Percentiles rank a stretch among this genome's conserved stretches.
phyloP scores from a whole-genome alignment of 2,113 vertebrate species.

The Labrus mixtus region DNA sequence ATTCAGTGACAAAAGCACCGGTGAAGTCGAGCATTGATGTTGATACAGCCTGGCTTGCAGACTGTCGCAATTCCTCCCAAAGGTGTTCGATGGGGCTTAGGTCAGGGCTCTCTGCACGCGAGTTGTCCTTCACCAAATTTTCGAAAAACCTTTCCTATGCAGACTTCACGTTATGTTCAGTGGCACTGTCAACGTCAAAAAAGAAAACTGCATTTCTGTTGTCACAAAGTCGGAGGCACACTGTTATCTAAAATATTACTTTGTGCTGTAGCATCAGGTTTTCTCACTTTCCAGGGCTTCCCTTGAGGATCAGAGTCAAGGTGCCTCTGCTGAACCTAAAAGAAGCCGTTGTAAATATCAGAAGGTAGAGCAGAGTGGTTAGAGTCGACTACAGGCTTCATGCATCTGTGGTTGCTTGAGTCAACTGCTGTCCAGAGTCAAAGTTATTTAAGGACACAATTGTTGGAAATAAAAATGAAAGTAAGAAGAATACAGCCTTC shows the following conservation, averaged over 20 bases:
- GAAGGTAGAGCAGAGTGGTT: not conserved
- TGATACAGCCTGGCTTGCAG: not conserved
- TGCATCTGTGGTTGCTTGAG: not conserved
- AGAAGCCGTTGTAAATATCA: not conserved
- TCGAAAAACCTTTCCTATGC: not conserved
- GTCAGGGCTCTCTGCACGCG: not conserved
- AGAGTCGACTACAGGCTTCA: too few species aligned
- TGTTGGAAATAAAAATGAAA: not conserved
- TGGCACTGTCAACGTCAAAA: not conserved
- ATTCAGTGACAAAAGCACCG: not conserved
- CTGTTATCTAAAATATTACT: not conserved
- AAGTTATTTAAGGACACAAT: not conserved
- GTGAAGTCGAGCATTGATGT: constrained; percentile 1
- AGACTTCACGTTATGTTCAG: not conserved
- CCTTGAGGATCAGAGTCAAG: not conserved
- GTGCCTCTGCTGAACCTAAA: not conserved
- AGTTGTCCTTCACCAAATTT: not conserved
- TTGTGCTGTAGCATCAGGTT: not conserved
- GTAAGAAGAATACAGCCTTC: too few species aligned
- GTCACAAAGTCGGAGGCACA: not conserved
- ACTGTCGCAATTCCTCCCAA: not conserved
- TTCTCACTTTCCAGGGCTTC: not conserved
- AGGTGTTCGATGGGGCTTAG: not conserved
- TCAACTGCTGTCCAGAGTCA: not conserved
- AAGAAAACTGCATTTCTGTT: not conserved